Evolutionary conservation across 2,888 invertebrate genomes (phyloP), one percentile per base, ranked within the genome.

Genomic region (Conus canariensis): DNA sequence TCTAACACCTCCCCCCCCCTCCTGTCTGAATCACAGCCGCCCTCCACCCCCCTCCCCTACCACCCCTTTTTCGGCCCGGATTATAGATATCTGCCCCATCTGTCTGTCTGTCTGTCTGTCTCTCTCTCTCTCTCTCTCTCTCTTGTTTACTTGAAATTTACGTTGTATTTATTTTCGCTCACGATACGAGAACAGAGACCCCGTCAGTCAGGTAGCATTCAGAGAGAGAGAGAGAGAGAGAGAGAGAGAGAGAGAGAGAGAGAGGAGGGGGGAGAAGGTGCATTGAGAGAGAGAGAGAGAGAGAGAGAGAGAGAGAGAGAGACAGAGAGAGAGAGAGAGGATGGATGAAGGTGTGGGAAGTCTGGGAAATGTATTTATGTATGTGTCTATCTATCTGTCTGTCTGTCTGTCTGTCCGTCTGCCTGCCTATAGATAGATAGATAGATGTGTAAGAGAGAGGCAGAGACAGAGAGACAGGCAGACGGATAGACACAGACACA

Each of bases 241-340:
- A 80, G 80, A 80, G 80, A 80, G 80, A 80, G 80, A 80, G 30
- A 30, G 30, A 30, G 30, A 80, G 80, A 80, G 80, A 80, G 80
- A 80, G 80, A 80, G 80, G 25, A 30, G 25, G 22, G 25, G 77
- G 12, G 30, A 77, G 77, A 16, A 56, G 82, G 19, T 6, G 19
- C 58, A 56, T 6, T 16, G 82, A 80, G 80, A 80, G 80, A 30
- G 80, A 30, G 80, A 30, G 30, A 30, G 9, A 30, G 83, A 83
- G 30, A 83, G 83, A 83, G 83, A 83, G 30, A 83, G 83, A 83
- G 83, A 83, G 45, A 45, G 45, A 45, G 45, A 45, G 45, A 45
- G 45, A 45, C 2, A 45, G 45, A 45, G 45, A 45, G 45, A 45
- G 45, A 45, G 45, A 45, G 45, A 45, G 45, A 45, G 45, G 45